A percentile compares a stretch with the other conserved stretches of the same genome.
phyloP scores from a whole-genome alignment of 92 coral and sea anemone species.

The Porites evermanni region DNA sequence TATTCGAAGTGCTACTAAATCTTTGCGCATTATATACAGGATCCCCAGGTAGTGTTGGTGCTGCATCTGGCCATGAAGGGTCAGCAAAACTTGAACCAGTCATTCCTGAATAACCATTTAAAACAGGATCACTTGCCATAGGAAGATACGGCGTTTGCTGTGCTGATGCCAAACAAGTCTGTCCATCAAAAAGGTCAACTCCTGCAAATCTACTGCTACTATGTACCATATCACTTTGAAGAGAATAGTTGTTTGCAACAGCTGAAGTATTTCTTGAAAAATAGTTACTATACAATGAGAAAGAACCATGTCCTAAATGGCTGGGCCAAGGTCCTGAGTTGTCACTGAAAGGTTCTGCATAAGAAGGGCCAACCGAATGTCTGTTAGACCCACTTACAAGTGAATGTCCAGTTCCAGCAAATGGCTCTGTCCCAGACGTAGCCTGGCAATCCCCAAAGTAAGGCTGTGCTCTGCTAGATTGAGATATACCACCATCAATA shows the following conservation, averaged over 20 bases:
- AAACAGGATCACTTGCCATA: not conserved
- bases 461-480: not conserved
- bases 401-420: not conserved
- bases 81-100: slow-evolving; percentile 6
- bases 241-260: not conserved
- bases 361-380: not conserved
- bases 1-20: not conserved
- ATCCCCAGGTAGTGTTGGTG: not conserved
- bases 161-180: not conserved
- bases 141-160: not conserved
- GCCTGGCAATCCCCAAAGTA: slow-evolving; percentile 15
- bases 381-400: not conserved
- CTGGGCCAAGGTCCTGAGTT: not conserved
- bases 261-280: not conserved
- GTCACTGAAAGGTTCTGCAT: not conserved
- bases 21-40: not conserved
- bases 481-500: not conserved
- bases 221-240: not conserved
- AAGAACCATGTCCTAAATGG: not conserved
- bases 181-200: too few species aligned
- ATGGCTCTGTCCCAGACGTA: not conserved
- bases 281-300: not conserved
- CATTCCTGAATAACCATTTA: not conserved
- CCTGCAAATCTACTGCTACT: not conserved
- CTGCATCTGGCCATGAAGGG: not conserved